Evolutionary conservation across 2,113 vertebrate species (phyloP), one percentile per base, ranked within the genome.

Genomic region (Platanista minor): DNA sequence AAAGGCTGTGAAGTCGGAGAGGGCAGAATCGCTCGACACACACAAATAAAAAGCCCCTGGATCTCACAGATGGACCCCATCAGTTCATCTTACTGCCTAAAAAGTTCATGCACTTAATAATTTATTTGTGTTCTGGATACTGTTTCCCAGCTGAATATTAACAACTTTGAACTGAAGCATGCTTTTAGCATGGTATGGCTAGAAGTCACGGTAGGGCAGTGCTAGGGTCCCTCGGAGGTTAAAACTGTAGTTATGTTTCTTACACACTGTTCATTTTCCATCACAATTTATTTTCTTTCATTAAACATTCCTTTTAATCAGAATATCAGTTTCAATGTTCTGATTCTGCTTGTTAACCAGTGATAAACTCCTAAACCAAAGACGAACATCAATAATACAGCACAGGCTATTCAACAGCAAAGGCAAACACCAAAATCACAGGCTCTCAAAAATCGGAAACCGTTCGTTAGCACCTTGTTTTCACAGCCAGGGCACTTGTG

Each of bases 71-170:
- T 99, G 99, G 99, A 99, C 99, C 99, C 99, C 99, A 99, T 99
- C 99, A 99, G 99, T 99, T 99, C 99, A 99, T 99, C 99, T 99
- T 99, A 99, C 99, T 99, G 99, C 99, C 98, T 99, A 99, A 99
- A 99, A 99, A 99, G 99, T 99, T 99, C 99, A 99, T 99, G 99
- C 99, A 98, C 99, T 99, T 99, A 99, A 99, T 99, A 99, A 99
- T 99, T 99, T 99, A 99, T 99, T 99, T 99, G 99, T 99, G 99
- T 99, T 99, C 99, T 99, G 99, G 99, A 99, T 99, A 99, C 99
- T 99, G 99, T 99, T 99, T 99, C 99, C 99, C 99, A 99, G 99
- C 98, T 99, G 99, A 99, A 99, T 99, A 99, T 99, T 99, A 99
- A 99, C 99, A 99, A 99, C 99, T 99, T 99, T 99, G 99, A 99